Percentiles rank a stretch among this genome's conserved stretches.
phyloP scores from a whole-genome alignment of 2,113 vertebrate species.

The Tenebrosternarchus preto region DNA sequence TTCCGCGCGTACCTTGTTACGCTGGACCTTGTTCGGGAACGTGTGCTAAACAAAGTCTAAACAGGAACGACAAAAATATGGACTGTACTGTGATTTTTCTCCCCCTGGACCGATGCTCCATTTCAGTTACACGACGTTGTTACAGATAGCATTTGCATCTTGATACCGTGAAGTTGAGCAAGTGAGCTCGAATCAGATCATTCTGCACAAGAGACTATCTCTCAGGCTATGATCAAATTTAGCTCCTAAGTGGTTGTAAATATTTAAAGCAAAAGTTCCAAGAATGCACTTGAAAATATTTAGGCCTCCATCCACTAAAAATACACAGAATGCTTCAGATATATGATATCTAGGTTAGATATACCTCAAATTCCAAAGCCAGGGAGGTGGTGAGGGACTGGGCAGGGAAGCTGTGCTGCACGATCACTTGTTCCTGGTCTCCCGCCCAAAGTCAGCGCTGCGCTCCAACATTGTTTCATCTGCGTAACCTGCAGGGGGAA shows the following conservation, averaged over 20 bases:
- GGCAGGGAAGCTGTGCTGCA: neutral
- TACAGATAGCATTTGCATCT: neutral
- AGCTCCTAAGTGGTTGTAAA: constrained; percentile 20
- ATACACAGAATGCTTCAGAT: constrained; percentile 51
- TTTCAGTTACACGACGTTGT: neutral
- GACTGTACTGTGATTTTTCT: neutral
- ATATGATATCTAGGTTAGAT: constrained; percentile 46
- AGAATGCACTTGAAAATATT: constrained; percentile 46
- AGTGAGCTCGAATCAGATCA: neutral
- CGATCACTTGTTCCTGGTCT: constrained; percentile 25
- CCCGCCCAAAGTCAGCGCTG: constrained; percentile 14
- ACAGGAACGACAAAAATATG: neutral
- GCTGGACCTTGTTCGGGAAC: neutral
- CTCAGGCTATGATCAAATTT: constrained; percentile 14
- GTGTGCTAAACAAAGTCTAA: neutral
- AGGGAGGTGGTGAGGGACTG: neutral
- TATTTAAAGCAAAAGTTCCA: constrained; percentile 22
- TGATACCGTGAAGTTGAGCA: neutral
- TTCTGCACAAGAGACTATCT: constrained; percentile 1
- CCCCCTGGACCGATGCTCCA: neutral
- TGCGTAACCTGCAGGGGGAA: constrained; percentile 57
- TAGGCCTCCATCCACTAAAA: constrained; percentile 43
- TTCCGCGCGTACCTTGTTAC: constrained; percentile 11
- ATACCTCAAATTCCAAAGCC: constrained; percentile 28
- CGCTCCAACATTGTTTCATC: constrained; percentile 56